phyloP scores from a whole-genome alignment of 1,140 invertebrate species.

The Sinella curviseta region DNA sequence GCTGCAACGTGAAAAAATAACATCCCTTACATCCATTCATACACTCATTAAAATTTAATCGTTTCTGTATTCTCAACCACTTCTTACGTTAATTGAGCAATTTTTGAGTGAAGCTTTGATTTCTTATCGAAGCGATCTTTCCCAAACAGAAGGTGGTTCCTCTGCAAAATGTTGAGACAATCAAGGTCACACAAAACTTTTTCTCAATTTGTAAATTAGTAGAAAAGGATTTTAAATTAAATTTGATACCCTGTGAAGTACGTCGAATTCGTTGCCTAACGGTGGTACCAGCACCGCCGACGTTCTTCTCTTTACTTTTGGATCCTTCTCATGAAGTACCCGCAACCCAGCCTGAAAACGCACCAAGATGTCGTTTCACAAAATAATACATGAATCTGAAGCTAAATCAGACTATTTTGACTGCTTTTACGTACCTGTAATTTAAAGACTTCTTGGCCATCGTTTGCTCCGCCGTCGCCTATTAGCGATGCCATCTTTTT shows the following conservation, averaged over 20 bases:
- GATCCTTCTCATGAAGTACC: constrained; percentile 62
- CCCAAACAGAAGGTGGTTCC: constrained; percentile 94
- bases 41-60: too few species aligned
- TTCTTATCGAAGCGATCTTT: constrained; percentile 61
- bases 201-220: neutral
- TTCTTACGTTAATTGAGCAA: constrained; percentile 62
- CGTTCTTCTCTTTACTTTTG: constrained; percentile 94
- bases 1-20: too few species aligned
- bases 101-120: constrained; percentile 80
- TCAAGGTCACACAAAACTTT: neutral
- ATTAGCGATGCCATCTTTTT: constrained; percentile 87
- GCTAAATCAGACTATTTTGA: neutral
- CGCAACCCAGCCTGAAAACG: constrained; percentile 37
- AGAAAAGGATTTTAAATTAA: constrained; percentile 43
- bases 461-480: constrained; percentile 61
- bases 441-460: neutral
- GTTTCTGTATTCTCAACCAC: too few species aligned
- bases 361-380: neutral
- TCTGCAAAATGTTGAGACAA: constrained; percentile 61
- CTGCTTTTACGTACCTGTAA: constrained; percentile 21
- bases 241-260: constrained; percentile 93
- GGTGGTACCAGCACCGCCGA: constrained; percentile 91
- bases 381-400: neutral
- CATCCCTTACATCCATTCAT: too few species aligned
- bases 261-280: constrained; percentile 81